Evolutionary conservation across 2,888 invertebrate genomes (phyloP), one percentile per base, ranked within the genome.

Genomic region (Tridacna gigas): DNA sequence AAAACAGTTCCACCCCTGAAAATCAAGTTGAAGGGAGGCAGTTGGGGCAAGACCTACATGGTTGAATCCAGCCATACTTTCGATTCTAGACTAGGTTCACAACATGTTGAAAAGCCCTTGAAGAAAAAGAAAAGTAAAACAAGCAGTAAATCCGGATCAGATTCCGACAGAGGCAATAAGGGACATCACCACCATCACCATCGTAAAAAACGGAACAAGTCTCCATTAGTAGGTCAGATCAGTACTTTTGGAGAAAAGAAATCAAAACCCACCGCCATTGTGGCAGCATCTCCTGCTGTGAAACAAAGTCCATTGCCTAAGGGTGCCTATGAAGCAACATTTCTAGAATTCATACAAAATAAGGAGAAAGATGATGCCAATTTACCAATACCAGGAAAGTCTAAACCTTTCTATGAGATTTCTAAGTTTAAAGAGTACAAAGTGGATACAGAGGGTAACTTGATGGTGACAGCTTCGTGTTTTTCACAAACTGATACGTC

Each of bases 1-100:
- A 88, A 88, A 78, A 88, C 88, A 45, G 88, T 88, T 51, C 88
- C 88, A n/a, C 88, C 88, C 15, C 66, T 88, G 20, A 88, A 88
- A 60, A 81, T 88, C 12, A 88, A 88, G 74, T 60, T 88, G 3
- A 80, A 83, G 66, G 86, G 80, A 73, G 74, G 78, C 12, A 63
- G 80, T 25, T 74, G 66, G 76, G 80, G 79, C 20, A 88, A 88
- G 63, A 82, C 82, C 4, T 88, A 88, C 60, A 86, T 84, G 74
- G 86, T 88, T 20, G 83, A 84, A 63, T 78, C 83, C 2, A 37
- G 48, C 51, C 71, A 25, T n/a, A 47, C 20, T 26, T 22, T 45
- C 20, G 75, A 61, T 15, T 26, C 25, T 28, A 20, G 15, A n/a
- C 22, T 47, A 25, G 25, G 25, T 25, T 25, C 71, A 47, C n/a